A percentile compares a stretch with the other conserved stretches of the same genome.
These are phyloP conservation scores for Drosophila vallismaia DNA, from an alignment of 2,888 invertebrate genomes.

Conservation along the genomic window DNA sequence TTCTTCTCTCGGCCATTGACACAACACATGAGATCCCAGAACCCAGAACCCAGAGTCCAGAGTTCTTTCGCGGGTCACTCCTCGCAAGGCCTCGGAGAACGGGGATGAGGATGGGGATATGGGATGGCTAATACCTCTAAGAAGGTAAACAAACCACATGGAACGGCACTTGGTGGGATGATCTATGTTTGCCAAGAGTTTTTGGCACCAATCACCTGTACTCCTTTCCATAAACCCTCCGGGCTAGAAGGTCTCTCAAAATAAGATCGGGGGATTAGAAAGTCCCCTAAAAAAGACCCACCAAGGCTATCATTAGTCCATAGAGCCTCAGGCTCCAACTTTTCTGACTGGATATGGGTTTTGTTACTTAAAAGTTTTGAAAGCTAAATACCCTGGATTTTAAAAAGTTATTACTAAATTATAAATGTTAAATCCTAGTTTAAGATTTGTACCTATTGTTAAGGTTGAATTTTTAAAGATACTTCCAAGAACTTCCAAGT, in stretches of 20 bases:
- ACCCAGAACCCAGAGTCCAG: slow-evolving; percentile 13
- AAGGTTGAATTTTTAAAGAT: too few species aligned
- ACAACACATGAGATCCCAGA: slow-evolving; percentile 41
- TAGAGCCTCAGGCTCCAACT: slow-evolving; percentile 14
- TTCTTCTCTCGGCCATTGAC: slow-evolving; percentile 63
- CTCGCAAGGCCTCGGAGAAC: slow-evolving; percentile 54
- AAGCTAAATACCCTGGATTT: slow-evolving; percentile 7
- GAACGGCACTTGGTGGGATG: slow-evolving; percentile 74
- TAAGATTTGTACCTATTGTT: too few species aligned
- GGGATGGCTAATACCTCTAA: slow-evolving; percentile 14
- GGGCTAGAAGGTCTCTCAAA: slow-evolving; percentile 24
- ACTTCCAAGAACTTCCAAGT: too few species aligned
- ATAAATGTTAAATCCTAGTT: too few species aligned
- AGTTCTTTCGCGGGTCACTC: slow-evolving; percentile 59
- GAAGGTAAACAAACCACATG: slow-evolving; percentile 40
- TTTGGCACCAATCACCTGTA: slow-evolving; percentile 59
- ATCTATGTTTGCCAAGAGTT: slow-evolving; percentile 59
- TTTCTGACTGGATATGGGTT: slow-evolving; percentile 15
- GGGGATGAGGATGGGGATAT: slow-evolving; percentile 4
- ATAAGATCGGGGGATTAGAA: slow-evolving; percentile 34
- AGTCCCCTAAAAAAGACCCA: slow-evolving; percentile 19
- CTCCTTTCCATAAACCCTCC: not conserved
- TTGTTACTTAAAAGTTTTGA: not conserved
- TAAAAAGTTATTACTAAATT: too few species aligned
- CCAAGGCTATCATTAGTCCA: slow-evolving; percentile 75